These are phyloP conservation scores for Phrynocephalus forsythii DNA, from an alignment of 2,797 vertebrate genomes.

Conservation along the genomic window DNA sequence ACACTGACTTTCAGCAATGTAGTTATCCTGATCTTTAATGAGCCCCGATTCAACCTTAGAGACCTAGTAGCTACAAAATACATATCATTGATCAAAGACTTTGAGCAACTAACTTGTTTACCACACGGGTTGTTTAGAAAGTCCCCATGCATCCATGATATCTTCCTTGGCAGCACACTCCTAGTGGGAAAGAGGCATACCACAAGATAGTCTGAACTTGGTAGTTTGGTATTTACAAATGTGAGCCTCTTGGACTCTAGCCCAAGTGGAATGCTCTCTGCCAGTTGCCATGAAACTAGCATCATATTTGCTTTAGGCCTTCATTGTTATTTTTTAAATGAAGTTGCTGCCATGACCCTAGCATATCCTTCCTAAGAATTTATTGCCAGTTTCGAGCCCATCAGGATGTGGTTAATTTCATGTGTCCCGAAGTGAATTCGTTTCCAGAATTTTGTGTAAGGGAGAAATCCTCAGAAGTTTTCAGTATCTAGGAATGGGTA, in stretches of 20 bases:
- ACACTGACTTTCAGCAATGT: no score
- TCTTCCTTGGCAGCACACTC: no score
- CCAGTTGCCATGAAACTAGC: not conserved
- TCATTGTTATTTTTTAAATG: not conserved
- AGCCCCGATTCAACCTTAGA: not conserved
- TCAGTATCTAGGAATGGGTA: not conserved
- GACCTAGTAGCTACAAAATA: not conserved
- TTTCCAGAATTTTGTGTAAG: conserved; percentile 21
- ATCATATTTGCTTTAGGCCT: not conserved
- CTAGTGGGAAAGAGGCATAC: not conserved
- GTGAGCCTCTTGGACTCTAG: not conserved
- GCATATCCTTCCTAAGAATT: not conserved
- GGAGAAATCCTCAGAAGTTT: conserved; percentile 1
- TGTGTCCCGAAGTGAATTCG: conserved; percentile 3
- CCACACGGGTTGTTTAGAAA: not conserved
- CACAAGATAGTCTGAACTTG: not conserved
- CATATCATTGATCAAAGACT: not conserved
- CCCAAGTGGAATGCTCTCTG: not conserved
- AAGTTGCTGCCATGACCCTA: not conserved
- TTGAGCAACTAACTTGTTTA: not conserved
- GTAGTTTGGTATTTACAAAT: not conserved
- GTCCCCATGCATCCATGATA: no score
- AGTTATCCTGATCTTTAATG: not conserved
- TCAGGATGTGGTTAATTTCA: not conserved
- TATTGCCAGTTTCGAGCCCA: conserved; percentile 7